Evolutionary conservation across 2,797 vertebrate genomes (phyloP), one percentile per base, ranked within the genome.

Genomic region (Pristis pectinata): DNA sequence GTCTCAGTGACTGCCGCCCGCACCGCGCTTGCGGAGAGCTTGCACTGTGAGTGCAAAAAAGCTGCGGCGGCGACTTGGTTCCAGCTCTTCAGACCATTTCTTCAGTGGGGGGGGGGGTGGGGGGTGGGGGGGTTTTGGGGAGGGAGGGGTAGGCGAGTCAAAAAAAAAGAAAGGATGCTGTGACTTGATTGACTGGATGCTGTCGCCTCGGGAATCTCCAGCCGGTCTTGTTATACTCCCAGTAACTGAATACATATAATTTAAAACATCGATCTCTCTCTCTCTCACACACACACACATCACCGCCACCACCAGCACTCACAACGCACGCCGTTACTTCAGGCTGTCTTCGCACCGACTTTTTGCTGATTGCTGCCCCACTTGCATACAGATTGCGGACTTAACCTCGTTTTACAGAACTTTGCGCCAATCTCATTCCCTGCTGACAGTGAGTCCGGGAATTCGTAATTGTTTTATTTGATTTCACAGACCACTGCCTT

Each of bases 311-410:
- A 19, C 11, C 83, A 59, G 59, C 85, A 61, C 15, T 56, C n/a
- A 64, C 56, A 53, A 85, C 82, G 83, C 59, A 91, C 87, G 59
- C 19, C 37, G 59, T 19, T 64, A 19, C 87, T 15, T n/a, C 53
- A 15, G 30, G 83, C 53, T 56, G 30, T 67, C 17, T 22, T 53
- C 24, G 87, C 34, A 91, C 59, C 59, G 59, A 91, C 87, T 91
- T 91, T 67, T 61, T 91, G n/a, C 61, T 64, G 34, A 64, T 92
- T 49, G 44, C 41, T 53, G 67, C 92, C 37, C 67, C 67, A 74
- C 70, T 74, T 93, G 92, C 92, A 74, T 53, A n/a, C 92, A 93
- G 67, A 93, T 93, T 74, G 70, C 92, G 37, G 92, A 93, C 92
- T 74, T 93, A 27, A 53, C 92, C 92, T 74, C 92, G 92, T 19